These are phyloP conservation scores for Neomonachus schauinslandi DNA, from an alignment of 2,113 vertebrate genomes.

Conservation along the genomic window DNA sequence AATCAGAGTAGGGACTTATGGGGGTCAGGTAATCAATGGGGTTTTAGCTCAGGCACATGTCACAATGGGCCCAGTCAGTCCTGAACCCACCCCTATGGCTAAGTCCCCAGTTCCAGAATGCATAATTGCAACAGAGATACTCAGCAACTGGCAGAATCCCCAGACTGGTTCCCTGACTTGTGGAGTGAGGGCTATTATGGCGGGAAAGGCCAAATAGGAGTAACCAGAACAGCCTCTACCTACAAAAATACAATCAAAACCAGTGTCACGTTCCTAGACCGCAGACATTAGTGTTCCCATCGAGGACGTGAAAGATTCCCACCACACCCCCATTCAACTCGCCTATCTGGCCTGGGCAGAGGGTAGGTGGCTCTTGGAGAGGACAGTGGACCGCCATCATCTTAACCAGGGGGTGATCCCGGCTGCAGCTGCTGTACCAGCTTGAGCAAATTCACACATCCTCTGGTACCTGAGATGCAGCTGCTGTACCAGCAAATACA, in stretches of 20 bases:
- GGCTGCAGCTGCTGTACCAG: background rate
- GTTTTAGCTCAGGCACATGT: background rate
- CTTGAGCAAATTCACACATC: background rate
- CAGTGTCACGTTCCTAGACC: background rate
- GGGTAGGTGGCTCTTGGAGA: background rate
- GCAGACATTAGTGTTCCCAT: background rate
- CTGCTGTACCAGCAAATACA: background rate
- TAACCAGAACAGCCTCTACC: background rate
- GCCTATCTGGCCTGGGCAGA: background rate
- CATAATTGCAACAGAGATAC: too few relatives aligned
- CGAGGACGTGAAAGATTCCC: background rate
- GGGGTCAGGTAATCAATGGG: background rate
- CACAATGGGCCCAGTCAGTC: background rate
- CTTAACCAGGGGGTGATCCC: background rate
- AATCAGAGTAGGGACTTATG: background rate
- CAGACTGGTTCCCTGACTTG: background rate
- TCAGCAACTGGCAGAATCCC: background rate
- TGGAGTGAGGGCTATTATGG: background rate
- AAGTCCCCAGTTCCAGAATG: background rate
- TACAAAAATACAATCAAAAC: background rate
- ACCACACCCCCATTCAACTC: background rate
- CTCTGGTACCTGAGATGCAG: background rate
- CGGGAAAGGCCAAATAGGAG: background rate
- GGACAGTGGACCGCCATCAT: too few relatives aligned
- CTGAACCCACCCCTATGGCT: background rate